These are phyloP conservation scores for Hydriomena furcata DNA, from an alignment of 2,888 invertebrate species.

Conservation along the genomic window DNA sequence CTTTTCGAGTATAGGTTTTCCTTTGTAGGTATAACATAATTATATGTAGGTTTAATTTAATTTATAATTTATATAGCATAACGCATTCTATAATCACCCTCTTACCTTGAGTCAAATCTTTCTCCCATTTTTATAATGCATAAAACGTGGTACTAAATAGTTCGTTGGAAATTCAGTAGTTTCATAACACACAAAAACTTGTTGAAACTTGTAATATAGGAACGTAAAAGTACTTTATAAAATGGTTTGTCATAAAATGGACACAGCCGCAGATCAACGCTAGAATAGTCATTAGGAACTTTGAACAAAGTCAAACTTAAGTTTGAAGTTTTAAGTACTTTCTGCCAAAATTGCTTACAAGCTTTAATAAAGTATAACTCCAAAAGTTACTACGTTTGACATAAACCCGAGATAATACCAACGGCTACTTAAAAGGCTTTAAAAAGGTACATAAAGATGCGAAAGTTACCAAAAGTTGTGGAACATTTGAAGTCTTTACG, in stretches of 20 bases:
- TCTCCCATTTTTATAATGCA: no score
- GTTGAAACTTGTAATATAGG: no score
- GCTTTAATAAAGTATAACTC: slow-evolving; percentile 19
- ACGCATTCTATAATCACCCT: no score
- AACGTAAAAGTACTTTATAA: no score
- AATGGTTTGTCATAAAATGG: not conserved
- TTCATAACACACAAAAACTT: no score
- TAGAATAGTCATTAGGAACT: not conserved
- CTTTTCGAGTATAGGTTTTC: no score
- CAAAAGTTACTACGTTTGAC: slow-evolving; percentile 20
- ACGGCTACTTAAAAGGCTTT: slow-evolving; percentile 25
- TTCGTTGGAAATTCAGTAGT: no score
- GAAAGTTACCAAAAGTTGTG: slow-evolving; percentile 24
- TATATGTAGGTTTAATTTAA: no score
- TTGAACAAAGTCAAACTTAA: slow-evolving; percentile 8
- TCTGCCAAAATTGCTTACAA: slow-evolving; percentile 16
- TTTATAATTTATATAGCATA: no score
- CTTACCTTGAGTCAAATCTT: no score
- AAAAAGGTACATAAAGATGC: slow-evolving; percentile 28
- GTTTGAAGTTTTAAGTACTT: slow-evolving; percentile 4
- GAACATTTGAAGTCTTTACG: slow-evolving; percentile 30
- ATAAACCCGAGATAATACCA: slow-evolving; percentile 27
- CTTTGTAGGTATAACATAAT: no score
- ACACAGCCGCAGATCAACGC: not conserved
- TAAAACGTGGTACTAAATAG: no score